These are phyloP conservation scores for Alligator sinensis DNA, from an alignment of 2,113 vertebrate species.

Conservation along the genomic window DNA sequence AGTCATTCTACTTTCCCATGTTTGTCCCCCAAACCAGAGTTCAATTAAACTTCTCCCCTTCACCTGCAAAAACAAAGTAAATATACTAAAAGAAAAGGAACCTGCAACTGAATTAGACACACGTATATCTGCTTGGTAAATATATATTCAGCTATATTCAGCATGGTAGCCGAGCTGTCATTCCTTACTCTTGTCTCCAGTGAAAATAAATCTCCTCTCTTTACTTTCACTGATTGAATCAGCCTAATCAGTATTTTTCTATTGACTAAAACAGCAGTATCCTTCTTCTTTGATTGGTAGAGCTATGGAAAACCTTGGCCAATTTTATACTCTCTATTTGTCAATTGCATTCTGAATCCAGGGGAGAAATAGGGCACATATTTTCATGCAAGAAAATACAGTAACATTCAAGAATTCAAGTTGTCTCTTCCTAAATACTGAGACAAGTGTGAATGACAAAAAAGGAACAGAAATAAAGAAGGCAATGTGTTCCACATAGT, in stretches of 20 bases:
- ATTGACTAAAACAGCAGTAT: conserved; percentile 6
- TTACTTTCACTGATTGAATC: conserved; percentile 35
- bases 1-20: conserved; percentile 64
- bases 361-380: not conserved
- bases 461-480: not conserved
- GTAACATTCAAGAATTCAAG: not conserved
- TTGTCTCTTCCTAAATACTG: not conserved
- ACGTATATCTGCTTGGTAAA: not conserved
- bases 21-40: conserved; percentile 60
- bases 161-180: not conserved
- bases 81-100: conserved; percentile 26
- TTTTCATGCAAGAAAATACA: not conserved
- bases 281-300: not conserved
- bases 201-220: conserved; percentile 36
- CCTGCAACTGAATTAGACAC: conserved; percentile 41
- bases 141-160: not conserved
- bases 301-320: not conserved
- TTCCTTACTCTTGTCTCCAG: not conserved
- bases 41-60: conserved; percentile 65
- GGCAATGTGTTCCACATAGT: not conserved
- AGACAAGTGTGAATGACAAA: not conserved
- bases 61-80: conserved; percentile 53
- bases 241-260: not conserved
- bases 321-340: not conserved
- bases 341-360: not conserved